Evolutionary conservation across 2,888 invertebrate species (phyloP).

Genomic region (Zaprionus bogoriensis): DNA sequence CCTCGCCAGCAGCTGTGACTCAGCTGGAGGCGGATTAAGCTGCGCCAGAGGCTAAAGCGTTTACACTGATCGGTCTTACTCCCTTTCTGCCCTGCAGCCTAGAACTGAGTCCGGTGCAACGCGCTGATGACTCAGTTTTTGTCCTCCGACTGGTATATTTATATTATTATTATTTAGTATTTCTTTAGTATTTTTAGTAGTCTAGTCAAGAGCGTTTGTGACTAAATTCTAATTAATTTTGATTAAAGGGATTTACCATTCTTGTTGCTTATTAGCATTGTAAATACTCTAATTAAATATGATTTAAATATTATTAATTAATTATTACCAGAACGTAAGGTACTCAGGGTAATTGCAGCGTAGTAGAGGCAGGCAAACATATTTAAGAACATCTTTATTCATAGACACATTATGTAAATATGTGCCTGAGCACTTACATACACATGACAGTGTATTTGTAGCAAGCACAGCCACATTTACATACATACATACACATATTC

Average conservation of each 20-base stretch:
- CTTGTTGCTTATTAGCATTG: too few relatives aligned
- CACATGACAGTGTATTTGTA: background rate
- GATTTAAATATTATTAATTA: background rate
- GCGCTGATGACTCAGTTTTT: too few relatives aligned
- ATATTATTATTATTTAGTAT: background rate
- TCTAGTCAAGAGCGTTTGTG: too few relatives aligned
- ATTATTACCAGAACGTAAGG: background rate
- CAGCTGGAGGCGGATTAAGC: slow-evolving; percentile 15
- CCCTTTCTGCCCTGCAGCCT: too few relatives aligned
- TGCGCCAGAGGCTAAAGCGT: slow-evolving; percentile 18
- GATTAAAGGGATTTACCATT: too few relatives aligned
- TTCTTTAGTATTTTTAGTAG: too few relatives aligned
- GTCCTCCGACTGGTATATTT: too few relatives aligned
- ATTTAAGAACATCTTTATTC: background rate
- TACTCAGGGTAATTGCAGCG: background rate
- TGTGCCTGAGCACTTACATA: background rate
- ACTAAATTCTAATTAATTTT: too few relatives aligned
- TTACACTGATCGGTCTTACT: background rate
- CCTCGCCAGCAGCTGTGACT: slow-evolving; percentile 8
- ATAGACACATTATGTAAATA: too few relatives aligned
- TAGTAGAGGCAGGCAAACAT: background rate
- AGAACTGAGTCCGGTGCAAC: too few relatives aligned
- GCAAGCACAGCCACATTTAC: background rate
- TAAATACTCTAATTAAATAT: background rate
- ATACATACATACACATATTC: background rate